Conservation (phyloP, 2,888 invertebrate species). For the Calephelis perditalis region DNA sequence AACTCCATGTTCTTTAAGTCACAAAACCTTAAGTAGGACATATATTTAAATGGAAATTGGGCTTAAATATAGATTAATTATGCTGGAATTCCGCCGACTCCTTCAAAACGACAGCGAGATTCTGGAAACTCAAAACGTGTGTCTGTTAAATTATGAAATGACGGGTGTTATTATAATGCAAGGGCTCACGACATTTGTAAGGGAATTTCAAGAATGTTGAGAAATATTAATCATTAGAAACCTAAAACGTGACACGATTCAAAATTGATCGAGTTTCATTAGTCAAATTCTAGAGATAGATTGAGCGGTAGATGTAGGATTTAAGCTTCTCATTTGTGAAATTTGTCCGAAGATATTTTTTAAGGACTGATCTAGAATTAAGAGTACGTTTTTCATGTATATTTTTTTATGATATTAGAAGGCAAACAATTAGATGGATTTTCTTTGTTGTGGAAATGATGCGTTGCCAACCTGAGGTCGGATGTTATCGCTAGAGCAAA, state of each 20-base stretch:
- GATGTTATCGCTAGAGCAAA: no score
- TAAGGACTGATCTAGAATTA: no score
- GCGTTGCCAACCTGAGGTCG: no score
- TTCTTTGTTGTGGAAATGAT: no score
- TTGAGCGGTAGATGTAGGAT: no score
- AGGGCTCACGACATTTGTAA: background rate
- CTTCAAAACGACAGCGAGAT: slow-evolving; percentile 5
- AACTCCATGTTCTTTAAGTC: slow-evolving; percentile 3
- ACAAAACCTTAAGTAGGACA: slow-evolving; percentile 2
- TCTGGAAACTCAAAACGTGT: slow-evolving; percentile 1
- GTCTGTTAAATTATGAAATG: slow-evolving; percentile 3
- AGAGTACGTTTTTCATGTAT: no score
- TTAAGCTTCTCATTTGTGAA: no score
- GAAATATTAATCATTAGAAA: slow-evolving; percentile 4
- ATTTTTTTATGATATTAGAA: no score
- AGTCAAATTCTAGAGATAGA: background rate
- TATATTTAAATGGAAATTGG: slow-evolving; percentile 7
- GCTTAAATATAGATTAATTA: slow-evolving; percentile 10
- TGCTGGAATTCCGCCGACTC: slow-evolving; percentile 6
- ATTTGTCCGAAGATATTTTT: no score
- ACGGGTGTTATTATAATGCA: background rate
- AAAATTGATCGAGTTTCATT: slow-evolving; percentile 12
- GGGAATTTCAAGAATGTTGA: background rate
- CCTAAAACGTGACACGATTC: slow-evolving; percentile 2
- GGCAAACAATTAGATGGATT: no score